These are phyloP conservation scores for Cossypha polioptera DNA, from an alignment of 2,797 vertebrate genomes.

Conservation along the genomic window DNA sequence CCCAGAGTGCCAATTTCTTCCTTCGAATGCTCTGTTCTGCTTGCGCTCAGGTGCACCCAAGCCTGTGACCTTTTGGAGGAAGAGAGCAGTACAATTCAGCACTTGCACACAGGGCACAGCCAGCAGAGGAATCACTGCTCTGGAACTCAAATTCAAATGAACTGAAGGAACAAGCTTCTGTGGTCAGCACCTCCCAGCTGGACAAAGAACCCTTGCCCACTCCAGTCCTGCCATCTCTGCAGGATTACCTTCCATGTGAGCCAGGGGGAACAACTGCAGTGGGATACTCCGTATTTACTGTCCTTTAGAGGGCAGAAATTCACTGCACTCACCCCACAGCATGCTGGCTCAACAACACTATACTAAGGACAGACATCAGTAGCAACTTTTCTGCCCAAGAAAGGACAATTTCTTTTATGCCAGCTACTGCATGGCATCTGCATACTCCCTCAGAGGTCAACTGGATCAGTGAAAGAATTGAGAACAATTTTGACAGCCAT, in stretches of 20 bases:
- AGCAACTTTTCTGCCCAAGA: background rate
- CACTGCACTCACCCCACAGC: background rate
- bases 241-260: background rate
- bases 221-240: background rate
- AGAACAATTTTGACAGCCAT: background rate
- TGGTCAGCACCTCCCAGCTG: background rate
- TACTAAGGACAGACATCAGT: background rate
- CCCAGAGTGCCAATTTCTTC: background rate
- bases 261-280: background rate
- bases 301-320: background rate
- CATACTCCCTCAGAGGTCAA: background rate
- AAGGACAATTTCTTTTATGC: background rate
- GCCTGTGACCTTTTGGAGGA: slow-evolving; percentile 66
- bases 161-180: background rate
- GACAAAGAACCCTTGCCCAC: background rate
- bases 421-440: background rate
- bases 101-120: background rate
- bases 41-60: background rate
- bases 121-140: background rate
- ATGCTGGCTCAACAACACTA: background rate
- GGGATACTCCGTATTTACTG: rapidly evolving
- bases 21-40: background rate
- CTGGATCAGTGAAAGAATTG: background rate
- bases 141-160: background rate
- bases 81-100: slow-evolving; percentile 43